phyloP scores from a whole-genome alignment of 2,797 vertebrate species.

The Muraenolepis orangiensis region DNA sequence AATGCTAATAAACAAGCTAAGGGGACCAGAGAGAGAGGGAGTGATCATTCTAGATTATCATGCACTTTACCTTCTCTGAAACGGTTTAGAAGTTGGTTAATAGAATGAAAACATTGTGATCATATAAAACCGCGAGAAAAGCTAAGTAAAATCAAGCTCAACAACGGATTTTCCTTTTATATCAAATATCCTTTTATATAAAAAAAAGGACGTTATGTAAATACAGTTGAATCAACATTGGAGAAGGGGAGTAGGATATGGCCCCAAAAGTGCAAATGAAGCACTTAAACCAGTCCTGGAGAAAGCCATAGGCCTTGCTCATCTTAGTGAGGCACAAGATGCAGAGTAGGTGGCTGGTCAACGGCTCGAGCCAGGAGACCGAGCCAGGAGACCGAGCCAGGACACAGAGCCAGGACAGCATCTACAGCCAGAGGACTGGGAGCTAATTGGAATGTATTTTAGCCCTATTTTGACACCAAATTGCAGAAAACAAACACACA shows the following conservation, averaged over 20 bases:
- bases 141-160: no score
- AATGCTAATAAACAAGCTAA: neutral
- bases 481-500: neutral
- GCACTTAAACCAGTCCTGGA: constrained; percentile 29
- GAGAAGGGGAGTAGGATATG: neutral
- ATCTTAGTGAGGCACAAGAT: constrained; percentile 61
- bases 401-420: constrained; percentile 35
- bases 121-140: neutral
- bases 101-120: neutral
- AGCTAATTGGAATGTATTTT: constrained; percentile 4
- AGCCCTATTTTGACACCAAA: neutral
- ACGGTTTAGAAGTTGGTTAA: neutral
- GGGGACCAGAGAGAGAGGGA: neutral
- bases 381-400: no score
- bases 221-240: neutral
- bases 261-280: neutral
- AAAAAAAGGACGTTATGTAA: no score
- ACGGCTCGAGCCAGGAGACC: constrained; percentile 46
- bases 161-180: no score
- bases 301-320: constrained; percentile 34
- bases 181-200: no score
- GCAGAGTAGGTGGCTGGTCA: constrained; percentile 45
- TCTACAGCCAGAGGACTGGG: constrained; percentile 6
- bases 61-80: neutral
- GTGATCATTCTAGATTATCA: neutral